Base-by-base conservation (phyloP, 2,113 vertebrate species). In the Cynoglossus semilaevis region DNA sequence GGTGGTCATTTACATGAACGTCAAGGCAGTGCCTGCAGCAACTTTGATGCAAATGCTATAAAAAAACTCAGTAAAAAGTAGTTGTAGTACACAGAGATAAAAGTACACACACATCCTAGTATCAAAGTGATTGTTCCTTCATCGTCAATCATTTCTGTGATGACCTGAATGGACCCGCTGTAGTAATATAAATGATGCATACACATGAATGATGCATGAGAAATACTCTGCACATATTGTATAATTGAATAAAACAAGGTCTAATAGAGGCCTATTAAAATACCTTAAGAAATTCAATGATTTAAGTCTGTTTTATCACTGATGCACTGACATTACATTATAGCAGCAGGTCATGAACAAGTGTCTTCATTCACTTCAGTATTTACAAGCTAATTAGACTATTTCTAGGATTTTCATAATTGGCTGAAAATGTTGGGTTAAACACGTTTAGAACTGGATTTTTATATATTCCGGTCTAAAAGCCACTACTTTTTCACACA, bases 291-390 rank as follows among this genome's bases (percentile, higher is more conserved):
- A 14, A 43, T 43, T 1, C 15, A 0, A 13, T 42, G 10, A 15
- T 4, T 49, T 42, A 44, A 15, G 18, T 56, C 15, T 71, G 15
- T 61, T 41, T n/a, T 42, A 9, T 29, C 18, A 35, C 17, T 51
- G 48, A 54, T 51, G 17, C 41, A 34, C 15, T 46, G 6, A 57
- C 17, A 52, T 48, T n/a, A n/a, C 34, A 37, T 18, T 36, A 16
- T 42, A 56, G 40, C 54, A 58, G 65, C 58, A 69, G 56, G 41
- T 49, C 34, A 59, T 45, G 16, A 45, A 51, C 42, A 53, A 54
- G 22, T 42, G 40, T 40, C 57, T 53, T 29, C 22, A n/a, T 74
- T 62, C 36, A 43, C 70, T 65, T 68, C 58, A 29, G 3, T 29
- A 29, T 29, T 29, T 29, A 2, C n/a, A n/a, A n/a, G n/a, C n/a